Percentiles rank a stretch among this genome's conserved stretches.
Conservation (phyloP, 2,888 invertebrate genomes). For the Pachymerium ferrugineum region DNA sequence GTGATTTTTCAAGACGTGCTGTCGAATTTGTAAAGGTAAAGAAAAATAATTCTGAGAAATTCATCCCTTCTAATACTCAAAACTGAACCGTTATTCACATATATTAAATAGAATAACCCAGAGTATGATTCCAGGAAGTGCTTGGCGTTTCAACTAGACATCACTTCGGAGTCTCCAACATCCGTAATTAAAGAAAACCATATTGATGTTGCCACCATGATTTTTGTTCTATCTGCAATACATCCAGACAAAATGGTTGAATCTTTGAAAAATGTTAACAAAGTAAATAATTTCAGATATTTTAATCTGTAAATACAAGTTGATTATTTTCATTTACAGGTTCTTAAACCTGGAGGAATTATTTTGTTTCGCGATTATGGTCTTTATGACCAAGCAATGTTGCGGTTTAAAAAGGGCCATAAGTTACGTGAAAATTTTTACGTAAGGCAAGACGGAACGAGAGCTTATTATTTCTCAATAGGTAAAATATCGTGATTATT, state of each 20-base stretch:
- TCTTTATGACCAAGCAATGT: constrained; percentile 89
- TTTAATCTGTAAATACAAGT: background rate
- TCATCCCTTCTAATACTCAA: constrained; percentile 32
- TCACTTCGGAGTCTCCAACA: constrained; percentile 63
- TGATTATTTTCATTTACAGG: constrained; percentile 29
- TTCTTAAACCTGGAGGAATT: constrained; percentile 60
- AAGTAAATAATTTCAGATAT: constrained; percentile 42
- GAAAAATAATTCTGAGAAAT: too few relatives aligned
- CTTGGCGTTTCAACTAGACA: constrained; percentile 84
- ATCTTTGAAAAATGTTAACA: constrained; percentile 57
- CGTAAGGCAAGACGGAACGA: constrained; percentile 92
- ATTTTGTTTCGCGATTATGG: constrained; percentile 91
- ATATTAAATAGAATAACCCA: constrained; percentile 54
- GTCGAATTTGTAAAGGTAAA: constrained; percentile 71
- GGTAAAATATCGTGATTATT: constrained; percentile 41
- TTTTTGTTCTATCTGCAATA: constrained; percentile 93
- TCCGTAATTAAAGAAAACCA: constrained; percentile 72
- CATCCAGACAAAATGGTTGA: constrained; percentile 63
- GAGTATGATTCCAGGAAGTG: constrained; percentile 66
- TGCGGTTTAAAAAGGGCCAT: constrained; percentile 85
- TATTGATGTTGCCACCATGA: constrained; percentile 79
- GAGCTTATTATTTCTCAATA: constrained; percentile 56
- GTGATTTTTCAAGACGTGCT: constrained; percentile 89
- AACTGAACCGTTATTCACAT: background rate
- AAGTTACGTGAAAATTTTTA: constrained; percentile 91